phyloP scores from a whole-genome alignment of 2,888 invertebrate genomes.

The Drosophila anomalata region DNA sequence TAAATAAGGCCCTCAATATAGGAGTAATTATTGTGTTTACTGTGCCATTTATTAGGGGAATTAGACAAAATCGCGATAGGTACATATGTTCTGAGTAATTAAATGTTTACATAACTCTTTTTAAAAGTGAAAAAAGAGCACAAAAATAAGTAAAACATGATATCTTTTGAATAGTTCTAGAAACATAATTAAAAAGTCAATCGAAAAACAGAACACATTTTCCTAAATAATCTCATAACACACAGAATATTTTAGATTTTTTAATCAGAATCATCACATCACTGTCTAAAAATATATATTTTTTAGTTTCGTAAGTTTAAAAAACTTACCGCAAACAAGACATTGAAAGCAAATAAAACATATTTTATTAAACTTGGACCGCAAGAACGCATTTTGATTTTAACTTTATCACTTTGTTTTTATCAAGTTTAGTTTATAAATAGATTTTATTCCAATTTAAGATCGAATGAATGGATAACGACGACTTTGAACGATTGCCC shows the following conservation, averaged over 20 bases:
- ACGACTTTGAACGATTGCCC: not conserved
- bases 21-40: slow-evolving; percentile 13
- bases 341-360: slow-evolving; percentile 86
- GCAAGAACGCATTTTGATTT: slow-evolving; percentile 82
- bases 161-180: too few species aligned
- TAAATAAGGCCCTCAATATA: slow-evolving; percentile 15
- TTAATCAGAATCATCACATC: not conserved
- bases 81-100: not conserved
- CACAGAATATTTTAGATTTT: too few species aligned
- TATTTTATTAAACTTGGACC: slow-evolving; percentile 87
- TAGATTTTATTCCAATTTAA: slow-evolving; percentile 11
- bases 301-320: not conserved
- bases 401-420: slow-evolving; percentile 55
- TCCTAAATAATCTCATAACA: too few species aligned
- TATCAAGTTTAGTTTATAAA: not conserved
- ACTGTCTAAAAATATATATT: not conserved
- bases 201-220: too few species aligned
- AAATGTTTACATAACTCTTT: not conserved
- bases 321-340: slow-evolving; percentile 86
- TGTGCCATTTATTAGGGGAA: slow-evolving; percentile 17
- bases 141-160: too few species aligned
- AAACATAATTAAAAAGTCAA: too few species aligned
- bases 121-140: too few species aligned
- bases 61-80: slow-evolving; percentile 6
- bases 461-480: not conserved